These are phyloP conservation scores for Sardina pilchardus DNA, from an alignment of 2,113 vertebrate species.

Conservation along the genomic window DNA sequence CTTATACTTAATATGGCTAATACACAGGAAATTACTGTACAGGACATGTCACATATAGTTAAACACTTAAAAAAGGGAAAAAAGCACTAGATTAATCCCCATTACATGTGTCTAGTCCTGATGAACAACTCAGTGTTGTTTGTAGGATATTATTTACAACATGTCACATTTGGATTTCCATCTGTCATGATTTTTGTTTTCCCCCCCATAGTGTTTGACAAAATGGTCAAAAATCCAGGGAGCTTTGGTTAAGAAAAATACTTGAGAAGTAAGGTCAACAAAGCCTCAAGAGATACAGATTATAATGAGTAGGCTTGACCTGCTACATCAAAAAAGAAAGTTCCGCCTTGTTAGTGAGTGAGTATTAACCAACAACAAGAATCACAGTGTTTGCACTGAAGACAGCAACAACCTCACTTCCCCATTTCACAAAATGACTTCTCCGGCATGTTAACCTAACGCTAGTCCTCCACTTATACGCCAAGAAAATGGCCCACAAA, in stretches of 20 bases:
- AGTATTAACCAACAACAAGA: neutral
- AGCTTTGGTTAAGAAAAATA: neutral
- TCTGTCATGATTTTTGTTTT: neutral
- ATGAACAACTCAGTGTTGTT: no score
- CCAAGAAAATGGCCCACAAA: neutral
- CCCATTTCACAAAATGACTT: neutral
- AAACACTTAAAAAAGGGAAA: no score
- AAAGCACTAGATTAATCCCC: no score
- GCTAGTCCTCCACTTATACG: neutral
- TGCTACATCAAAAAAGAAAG: neutral
- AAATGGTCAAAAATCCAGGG: no score
- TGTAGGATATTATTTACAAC: no score
- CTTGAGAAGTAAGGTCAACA: neutral
- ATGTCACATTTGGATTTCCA: neutral
- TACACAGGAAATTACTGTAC: no score
- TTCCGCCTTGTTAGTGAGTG: neutral
- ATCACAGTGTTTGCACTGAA: neutral
- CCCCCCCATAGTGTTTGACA: no score
- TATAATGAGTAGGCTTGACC: neutral
- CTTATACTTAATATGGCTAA: no score
- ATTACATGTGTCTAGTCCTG: no score
- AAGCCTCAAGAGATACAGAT: neutral
- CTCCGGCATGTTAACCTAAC: neutral
- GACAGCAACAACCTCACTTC: neutral
- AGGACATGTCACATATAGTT: no score